Evolutionary conservation across 2,888 invertebrate genomes (phyloP), one percentile per base, ranked within the genome.

Genomic region (Metopia argyrocephala): DNA sequence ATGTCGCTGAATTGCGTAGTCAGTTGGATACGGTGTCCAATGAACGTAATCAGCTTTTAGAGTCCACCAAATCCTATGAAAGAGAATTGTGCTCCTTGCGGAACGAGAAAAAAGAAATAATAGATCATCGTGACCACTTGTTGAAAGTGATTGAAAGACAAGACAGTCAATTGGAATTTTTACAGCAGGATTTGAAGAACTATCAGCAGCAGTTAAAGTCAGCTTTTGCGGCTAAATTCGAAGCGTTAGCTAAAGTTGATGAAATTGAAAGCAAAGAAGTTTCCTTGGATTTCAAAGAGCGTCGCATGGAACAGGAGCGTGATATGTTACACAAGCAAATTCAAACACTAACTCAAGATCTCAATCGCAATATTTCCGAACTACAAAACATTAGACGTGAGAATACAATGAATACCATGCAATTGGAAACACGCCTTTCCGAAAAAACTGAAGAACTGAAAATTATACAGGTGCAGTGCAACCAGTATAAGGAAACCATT

Each of bases 241-340:
- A 96, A 90, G 96, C 96, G 0, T 89, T 96, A 64, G 93, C 94
- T 5, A 93, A 95, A 83, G 92, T 94, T 78, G 96, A 96, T 89
- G 97, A 97, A 91, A 92, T 96, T 48, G 93, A 94, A 85, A 94
- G 95, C 83, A 94, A 94, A 88, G 95, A 96, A 91, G 92, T 96
- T 74, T 93, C 94, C 12, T 89, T 96, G 23, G 95, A 95, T 86
- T 95, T 94, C 89, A 95, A 95, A 85, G 97, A 97, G 90, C 95
- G 95, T 86, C 93, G 96, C 21, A 92, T 97, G 86, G 95, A 96
- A 85, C 95, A 96, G 88, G 97, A 98, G 90, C 93, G 94, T 85
- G 91, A 92, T 5, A 92, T 96, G 84, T 90, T 96, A 28, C 93
- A 93, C 83, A 94, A 94, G 83, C 96, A 97, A 91, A 94, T 97